Percentiles rank a stretch among this genome's conserved stretches.
These are phyloP conservation scores for Metellina segmentata DNA, from an alignment of 2,888 invertebrate species.

Conservation along the genomic window DNA sequence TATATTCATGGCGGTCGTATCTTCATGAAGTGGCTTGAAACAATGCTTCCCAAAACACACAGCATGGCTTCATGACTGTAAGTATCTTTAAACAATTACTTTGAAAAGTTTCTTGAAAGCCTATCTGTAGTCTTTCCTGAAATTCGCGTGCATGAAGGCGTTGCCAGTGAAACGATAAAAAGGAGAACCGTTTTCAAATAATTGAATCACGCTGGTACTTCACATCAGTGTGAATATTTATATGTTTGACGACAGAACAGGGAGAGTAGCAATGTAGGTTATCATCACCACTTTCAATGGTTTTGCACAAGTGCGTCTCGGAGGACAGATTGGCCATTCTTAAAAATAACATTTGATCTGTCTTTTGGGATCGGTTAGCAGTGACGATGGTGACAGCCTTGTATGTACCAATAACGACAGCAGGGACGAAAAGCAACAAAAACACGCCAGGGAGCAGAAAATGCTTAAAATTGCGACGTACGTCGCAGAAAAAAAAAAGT, in stretches of 20 bases:
- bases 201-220: slow-evolving; percentile 79
- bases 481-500: too few relatives aligned
- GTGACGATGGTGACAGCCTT: slow-evolving; percentile 31
- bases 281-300: slow-evolving; percentile 79
- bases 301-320: slow-evolving; percentile 46
- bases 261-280: slow-evolving; percentile 81
- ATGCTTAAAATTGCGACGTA: too few relatives aligned
- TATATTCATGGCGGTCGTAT: too few relatives aligned
- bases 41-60: too few relatives aligned
- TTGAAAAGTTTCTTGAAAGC: slow-evolving; percentile 60
- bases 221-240: slow-evolving; percentile 79
- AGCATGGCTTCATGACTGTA: too few relatives aligned
- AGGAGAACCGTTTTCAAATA: slow-evolving; percentile 79
- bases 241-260: slow-evolving; percentile 80
- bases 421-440: slow-evolving; percentile 32
- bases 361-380: slow-evolving; percentile 41
- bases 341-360: not conserved
- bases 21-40: too few relatives aligned
- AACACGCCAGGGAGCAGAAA: too few relatives aligned
- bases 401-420: slow-evolving; percentile 2
- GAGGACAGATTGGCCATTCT: too few relatives aligned
- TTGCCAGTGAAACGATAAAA: slow-evolving; percentile 80
- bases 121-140: slow-evolving; percentile 64
- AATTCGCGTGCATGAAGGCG: slow-evolving; percentile 80
- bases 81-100: too few relatives aligned